Percentiles rank a stretch among this genome's conserved stretches.
Evolutionary conservation across 1,140 invertebrate species (phyloP).

Genomic region (Drosophila sucinea): DNA sequence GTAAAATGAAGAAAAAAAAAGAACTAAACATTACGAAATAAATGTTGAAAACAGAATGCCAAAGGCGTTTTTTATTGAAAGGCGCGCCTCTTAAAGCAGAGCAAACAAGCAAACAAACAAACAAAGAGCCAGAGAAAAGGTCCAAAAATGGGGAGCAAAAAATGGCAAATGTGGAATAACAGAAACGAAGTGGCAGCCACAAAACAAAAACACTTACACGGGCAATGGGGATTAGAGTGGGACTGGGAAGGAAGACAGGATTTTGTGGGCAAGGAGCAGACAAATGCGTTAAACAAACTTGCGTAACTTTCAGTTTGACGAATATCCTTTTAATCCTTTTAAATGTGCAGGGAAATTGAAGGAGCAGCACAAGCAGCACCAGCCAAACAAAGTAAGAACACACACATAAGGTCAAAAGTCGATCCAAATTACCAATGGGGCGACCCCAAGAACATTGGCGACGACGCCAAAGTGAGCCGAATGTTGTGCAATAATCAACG

Average conservation of each 20-base stretch:
- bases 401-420: conserved; percentile 70
- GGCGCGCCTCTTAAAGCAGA: conserved; percentile 24
- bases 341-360: conserved; percentile 78
- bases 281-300: conserved; percentile 61
- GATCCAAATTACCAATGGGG: conserved; percentile 54
- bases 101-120: conserved; percentile 29
- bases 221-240: neutral
- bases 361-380: conserved; percentile 42
- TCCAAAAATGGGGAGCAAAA: conserved; percentile 11
- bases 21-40: conserved; percentile 62
- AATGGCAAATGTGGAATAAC: conserved; percentile 50
- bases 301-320: conserved; percentile 71
- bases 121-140: conserved; percentile 24
- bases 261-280: conserved; percentile 29
- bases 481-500: conserved; percentile 78
- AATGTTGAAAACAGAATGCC: conserved; percentile 73
- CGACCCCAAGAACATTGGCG: neutral
- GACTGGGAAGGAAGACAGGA: conserved; percentile 22
- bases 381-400: conserved; percentile 55
- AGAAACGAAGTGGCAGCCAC: conserved; percentile 46
- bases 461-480: conserved; percentile 39
- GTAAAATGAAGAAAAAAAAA: conserved; percentile 38
- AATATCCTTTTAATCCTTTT: conserved; percentile 80
- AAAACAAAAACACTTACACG: conserved; percentile 39
- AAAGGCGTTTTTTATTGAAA: conserved; percentile 32